Evolutionary conservation across 2,888 invertebrate species (phyloP), one percentile per base, ranked within the genome.

Genomic region (Amaurobius ferox): DNA sequence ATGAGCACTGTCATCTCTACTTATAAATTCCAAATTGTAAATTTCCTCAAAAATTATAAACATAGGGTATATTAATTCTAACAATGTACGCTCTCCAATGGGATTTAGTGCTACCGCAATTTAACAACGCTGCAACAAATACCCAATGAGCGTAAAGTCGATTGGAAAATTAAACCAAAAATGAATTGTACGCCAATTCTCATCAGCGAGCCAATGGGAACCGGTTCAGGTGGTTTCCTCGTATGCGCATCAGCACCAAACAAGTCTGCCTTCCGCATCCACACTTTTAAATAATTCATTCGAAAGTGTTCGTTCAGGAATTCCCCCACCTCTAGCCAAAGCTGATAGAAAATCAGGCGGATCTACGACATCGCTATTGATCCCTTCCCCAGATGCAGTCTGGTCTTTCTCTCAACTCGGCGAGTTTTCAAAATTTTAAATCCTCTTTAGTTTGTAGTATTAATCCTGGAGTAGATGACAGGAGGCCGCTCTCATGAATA

Each of bases 221-320:
- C 39, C 19, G 70, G 62, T 44, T 79, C 79, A 79, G 70, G 62
- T 79, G 79, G 23, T 30, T 30, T 32, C 32, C 23, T 32, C 48
- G 26, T n/a, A 3, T 29, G 30, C 28, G 64, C 30, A n/a, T 30
- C 30, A n/a, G 64, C n/a, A 30, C 64, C 64, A 3, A 44, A 23
- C 23, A 9, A 11, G 9, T 26, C 11, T 11, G 0, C 23, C 16
- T 6, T 19, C 39, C 13, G 7, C 48, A 11, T 19, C 9, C 39
- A 19, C 28, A 30, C 72, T 66, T 66, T 79, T 79, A 79, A 79
- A 79, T 79, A 79, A 79, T 79, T 79, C 79, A 79, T 79, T 72
- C 73, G 72, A 79, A 79, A 79, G 73, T 79, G 79, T 79, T 79
- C 79, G 30, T 26, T 35, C 32, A 28, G 74, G 26, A 77, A 77